phyloP scores from a whole-genome alignment of 1,140 invertebrate genomes.

The Coptotermes formosanus region DNA sequence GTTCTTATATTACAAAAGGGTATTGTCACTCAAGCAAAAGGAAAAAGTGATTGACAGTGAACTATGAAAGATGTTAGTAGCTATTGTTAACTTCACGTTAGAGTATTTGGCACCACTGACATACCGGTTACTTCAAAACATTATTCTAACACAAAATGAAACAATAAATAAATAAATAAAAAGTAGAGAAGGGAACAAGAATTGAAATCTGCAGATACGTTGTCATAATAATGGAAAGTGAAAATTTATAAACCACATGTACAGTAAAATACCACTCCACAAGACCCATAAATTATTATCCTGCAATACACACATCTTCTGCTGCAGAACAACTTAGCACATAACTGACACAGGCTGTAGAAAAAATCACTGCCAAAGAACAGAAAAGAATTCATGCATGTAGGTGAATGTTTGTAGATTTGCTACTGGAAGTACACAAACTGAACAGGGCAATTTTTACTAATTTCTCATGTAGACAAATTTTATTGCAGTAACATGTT shows the following conservation, averaged over 20 bases:
- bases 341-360: too few relatives aligned
- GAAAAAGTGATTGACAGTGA: slow-evolving; percentile 31
- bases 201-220: too few relatives aligned
- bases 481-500: too few relatives aligned
- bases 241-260: neutral
- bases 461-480: too few relatives aligned
- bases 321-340: too few relatives aligned
- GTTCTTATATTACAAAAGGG: slow-evolving; percentile 36
- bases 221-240: neutral
- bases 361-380: too few relatives aligned
- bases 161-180: neutral
- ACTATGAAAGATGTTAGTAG: slow-evolving; percentile 7
- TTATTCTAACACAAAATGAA: neutral
- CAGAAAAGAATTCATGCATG: too few relatives aligned
- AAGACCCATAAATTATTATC: neutral
- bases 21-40: slow-evolving; percentile 35
- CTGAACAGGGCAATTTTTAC: too few relatives aligned
- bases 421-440: too few relatives aligned
- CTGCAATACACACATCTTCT: too few relatives aligned
- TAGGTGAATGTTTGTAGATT: too few relatives aligned
- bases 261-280: neutral
- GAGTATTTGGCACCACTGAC: slow-evolving; percentile 7
- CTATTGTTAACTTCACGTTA: neutral
- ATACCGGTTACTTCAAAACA: neutral
- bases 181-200: neutral